These are phyloP conservation scores for Lymantria dispar DNA, from an alignment of 2,888 invertebrate species.

Conservation along the genomic window DNA sequence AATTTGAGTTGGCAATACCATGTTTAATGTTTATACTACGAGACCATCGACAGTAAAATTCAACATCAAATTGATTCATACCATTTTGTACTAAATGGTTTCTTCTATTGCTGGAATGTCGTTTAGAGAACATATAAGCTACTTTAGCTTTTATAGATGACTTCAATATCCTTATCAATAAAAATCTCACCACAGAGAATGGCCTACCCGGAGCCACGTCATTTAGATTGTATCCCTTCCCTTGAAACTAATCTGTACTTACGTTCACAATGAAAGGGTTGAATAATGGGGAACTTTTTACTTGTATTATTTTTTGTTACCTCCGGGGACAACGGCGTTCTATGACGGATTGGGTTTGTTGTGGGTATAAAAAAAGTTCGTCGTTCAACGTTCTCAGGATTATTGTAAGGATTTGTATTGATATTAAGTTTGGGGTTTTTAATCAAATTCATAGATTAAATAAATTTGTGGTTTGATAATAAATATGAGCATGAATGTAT, in stretches of 20 bases:
- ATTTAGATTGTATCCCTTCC: conserved; percentile 78
- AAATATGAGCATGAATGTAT: not conserved
- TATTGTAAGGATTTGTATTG: conserved; percentile 12
- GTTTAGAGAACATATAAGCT: conserved; percentile 7
- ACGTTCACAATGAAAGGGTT: conserved; percentile 56
- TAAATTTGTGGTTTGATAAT: not conserved
- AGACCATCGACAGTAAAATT: too few species aligned
- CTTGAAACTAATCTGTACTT: conserved; percentile 74
- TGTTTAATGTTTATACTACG: too few species aligned
- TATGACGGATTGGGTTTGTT: conserved; percentile 70
- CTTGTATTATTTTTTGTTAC: conserved; percentile 61
- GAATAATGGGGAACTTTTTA: conserved; percentile 63
- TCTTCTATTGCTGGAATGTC: not conserved
- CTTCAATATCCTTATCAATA: conserved; percentile 66
- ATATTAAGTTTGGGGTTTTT: not conserved
- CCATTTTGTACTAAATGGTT: too few species aligned
- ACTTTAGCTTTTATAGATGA: conserved; percentile 54
- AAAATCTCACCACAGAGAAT: conserved; percentile 73
- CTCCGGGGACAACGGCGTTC: conserved; percentile 44
- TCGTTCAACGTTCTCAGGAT: conserved; percentile 28
- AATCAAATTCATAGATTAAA: not conserved
- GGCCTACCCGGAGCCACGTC: conserved; percentile 63
- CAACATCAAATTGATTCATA: too few species aligned
- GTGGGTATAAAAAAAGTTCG: conserved; percentile 40
- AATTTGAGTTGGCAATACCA: too few species aligned